phyloP scores from a whole-genome alignment of 2,797 vertebrate species.

The Xiphorhynchus erythropygius region DNA sequence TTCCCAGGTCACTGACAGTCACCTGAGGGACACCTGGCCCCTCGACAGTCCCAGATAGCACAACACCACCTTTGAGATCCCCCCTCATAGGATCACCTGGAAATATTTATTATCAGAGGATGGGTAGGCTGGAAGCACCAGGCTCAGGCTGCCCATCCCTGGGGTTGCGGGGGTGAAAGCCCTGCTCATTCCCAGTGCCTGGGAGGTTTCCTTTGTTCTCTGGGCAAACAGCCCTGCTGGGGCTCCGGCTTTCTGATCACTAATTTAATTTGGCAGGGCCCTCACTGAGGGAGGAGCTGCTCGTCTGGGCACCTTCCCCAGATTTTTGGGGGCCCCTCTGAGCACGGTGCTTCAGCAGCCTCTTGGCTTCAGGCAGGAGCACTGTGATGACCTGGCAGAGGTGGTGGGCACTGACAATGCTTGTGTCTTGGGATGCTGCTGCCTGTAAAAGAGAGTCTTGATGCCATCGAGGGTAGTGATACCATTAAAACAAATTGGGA shows the following conservation, averaged over 20 bases:
- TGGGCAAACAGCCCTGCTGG: neutral
- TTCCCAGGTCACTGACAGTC: neutral
- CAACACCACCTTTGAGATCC: neutral
- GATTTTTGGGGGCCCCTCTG: neutral
- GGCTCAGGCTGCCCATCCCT: fast-evolving
- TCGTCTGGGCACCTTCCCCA: neutral
- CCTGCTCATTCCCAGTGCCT: neutral
- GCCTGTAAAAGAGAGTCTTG: neutral
- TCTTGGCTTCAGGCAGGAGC: neutral
- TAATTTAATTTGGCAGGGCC: neutral
- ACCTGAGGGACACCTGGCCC: neutral
- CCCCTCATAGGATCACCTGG: neutral
- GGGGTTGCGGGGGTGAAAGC: neutral
- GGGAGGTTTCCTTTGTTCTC: neutral
- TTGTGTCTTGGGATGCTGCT: neutral
- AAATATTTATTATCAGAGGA: neutral
- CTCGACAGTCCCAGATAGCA: neutral
- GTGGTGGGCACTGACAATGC: neutral
- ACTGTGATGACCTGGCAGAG: neutral
- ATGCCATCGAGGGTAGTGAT: fast-evolving
- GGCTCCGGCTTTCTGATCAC: neutral
- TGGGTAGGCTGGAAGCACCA: fast-evolving
- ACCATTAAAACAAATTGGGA: neutral
- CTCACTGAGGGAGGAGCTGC: neutral
- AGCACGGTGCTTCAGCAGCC: fast-evolving